These are phyloP conservation scores for Litocranius walleri DNA, from an alignment of 2,113 vertebrate genomes.

Conservation along the genomic window DNA sequence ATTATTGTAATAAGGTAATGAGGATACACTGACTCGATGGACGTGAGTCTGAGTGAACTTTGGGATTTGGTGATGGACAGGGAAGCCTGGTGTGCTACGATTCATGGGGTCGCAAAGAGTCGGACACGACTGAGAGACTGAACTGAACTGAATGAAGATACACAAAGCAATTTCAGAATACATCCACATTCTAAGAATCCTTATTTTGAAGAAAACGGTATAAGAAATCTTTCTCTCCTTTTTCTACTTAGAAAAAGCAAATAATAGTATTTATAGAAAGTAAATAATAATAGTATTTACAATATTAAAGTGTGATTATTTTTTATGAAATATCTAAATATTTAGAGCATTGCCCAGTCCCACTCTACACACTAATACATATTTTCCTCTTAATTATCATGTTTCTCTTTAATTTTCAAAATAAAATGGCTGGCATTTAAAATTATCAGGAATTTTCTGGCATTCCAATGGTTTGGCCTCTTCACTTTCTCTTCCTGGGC, in stretches of 20 bases:
- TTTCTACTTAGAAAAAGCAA: not conserved
- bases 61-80: too few species aligned
- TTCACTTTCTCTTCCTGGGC: not conserved
- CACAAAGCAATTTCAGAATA: not conserved
- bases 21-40: too few species aligned
- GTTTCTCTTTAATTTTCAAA: not conserved
- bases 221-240: not conserved
- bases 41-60: too few species aligned
- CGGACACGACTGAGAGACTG: too few species aligned
- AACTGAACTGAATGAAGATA: not conserved
- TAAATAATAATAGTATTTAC: not conserved
- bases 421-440: not conserved
- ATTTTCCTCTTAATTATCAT: not conserved
- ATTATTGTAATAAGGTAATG: too few species aligned
- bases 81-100: accelerated
- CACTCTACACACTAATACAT: not conserved
- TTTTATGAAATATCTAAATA: not conserved
- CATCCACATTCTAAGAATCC: not conserved
- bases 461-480: not conserved
- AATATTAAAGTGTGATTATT: not conserved
- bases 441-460: not conserved
- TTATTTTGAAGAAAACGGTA: not conserved
- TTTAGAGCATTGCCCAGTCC: not conserved
- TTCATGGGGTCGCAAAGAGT: too few species aligned
- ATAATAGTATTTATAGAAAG: not conserved